Evolutionary conservation across 2,113 vertebrate species (phyloP), one percentile per base, ranked within the genome.

Genomic region (Esox niger): DNA sequence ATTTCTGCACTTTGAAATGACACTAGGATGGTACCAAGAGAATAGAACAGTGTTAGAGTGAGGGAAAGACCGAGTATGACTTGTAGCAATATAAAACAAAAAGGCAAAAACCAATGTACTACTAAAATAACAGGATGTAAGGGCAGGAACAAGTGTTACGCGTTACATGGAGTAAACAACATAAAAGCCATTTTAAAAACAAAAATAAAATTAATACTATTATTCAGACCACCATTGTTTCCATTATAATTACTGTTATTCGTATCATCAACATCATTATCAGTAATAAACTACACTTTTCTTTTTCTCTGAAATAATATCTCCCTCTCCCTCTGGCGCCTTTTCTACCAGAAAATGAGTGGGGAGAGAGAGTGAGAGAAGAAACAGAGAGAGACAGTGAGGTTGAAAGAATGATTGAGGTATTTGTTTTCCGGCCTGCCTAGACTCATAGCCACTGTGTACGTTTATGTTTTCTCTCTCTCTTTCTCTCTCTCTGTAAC

Each of bases 171-270:
- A 87, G 70, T 76, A 79, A 77, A 78, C 71, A 76, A 78, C 71
- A 71, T 79, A 82, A 82, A 83, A 84, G 63, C 68, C 70, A 73
- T 84, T 76, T 64, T 71, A 73, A 79, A 86, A 82, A 73, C 47
- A 82, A 82, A 69, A 78, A 85, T 83, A 85, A 81, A 87, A 83
- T 79, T 79, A 89, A 87, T 85, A 84, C 82, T 83, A 88, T 81
- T 77, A 83, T 81, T 62, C 59, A 2, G 74, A 87, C 83, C 70
- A 70, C 83, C 63, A 82, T 84, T 32, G 76, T 65, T 73, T 64
- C 76, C 52, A 82, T 84, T 65, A 73, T 73, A 57, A 82, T 61
- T 71, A 79, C 82, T 80, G 70, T 82, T 74, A 82, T 75, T 65
- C 72, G 68, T 70, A 62, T 76, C 33, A 73, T 75, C 66, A 62